Evolutionary conservation across 2,888 invertebrate species (phyloP).

Genomic region (Ichneumoninae sp.): DNA sequence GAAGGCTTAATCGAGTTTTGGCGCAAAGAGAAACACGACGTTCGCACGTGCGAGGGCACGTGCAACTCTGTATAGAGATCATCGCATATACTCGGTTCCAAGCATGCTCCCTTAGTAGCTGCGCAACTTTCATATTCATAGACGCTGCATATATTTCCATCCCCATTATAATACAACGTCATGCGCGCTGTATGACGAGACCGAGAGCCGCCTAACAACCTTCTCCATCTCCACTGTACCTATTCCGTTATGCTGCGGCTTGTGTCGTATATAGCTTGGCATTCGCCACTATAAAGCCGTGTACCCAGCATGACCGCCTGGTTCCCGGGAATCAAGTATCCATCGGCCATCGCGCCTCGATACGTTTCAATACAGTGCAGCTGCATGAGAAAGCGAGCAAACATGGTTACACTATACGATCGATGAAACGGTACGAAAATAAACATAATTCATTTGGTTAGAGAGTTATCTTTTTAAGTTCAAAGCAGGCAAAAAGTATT

Average conservation of each 20-base stretch:
- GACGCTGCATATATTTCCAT: slow-evolving; percentile 80
- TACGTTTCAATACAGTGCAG: slow-evolving; percentile 21
- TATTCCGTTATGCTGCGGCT: neutral
- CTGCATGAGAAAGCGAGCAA: neutral
- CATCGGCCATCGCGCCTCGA: slow-evolving; percentile 74
- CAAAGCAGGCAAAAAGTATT: too few species aligned
- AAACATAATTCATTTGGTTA: too few species aligned
- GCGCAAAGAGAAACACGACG: neutral
- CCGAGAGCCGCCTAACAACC: slow-evolving; percentile 24
- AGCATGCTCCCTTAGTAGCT: slow-evolving; percentile 80
- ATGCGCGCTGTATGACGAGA: slow-evolving; percentile 23
- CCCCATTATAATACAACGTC: slow-evolving; percentile 70
- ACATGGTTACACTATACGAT: neutral
- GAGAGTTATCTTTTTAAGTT: too few species aligned
- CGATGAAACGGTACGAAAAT: neutral
- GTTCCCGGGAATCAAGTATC: slow-evolving; percentile 75
- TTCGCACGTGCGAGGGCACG: neutral
- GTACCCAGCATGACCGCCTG: slow-evolving; percentile 73
- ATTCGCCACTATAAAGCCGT: neutral
- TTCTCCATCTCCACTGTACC: slow-evolving; percentile 35
- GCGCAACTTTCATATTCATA: slow-evolving; percentile 81
- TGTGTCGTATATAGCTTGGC: neutral
- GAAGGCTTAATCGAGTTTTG: neutral
- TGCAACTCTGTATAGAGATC: neutral
- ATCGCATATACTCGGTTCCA: slow-evolving; percentile 51